Evolutionary conservation across 2,113 vertebrate genomes (phyloP), one percentile per base, ranked within the genome.

Genomic region (Odobenus rosmarus): DNA sequence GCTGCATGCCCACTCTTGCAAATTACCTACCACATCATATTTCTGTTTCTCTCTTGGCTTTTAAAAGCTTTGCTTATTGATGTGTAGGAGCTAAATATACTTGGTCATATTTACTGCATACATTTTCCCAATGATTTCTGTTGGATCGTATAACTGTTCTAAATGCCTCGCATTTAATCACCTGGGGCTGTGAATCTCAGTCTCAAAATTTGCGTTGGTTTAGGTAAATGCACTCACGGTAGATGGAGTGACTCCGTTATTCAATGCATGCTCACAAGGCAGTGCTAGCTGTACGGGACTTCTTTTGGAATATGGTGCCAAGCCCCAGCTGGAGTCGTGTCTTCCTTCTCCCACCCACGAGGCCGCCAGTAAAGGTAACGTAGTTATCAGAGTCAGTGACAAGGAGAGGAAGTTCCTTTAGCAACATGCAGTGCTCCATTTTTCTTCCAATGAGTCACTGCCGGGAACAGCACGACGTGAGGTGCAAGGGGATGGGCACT

Each of bases 151-250:
- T 74, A 55, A 3, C 53, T 39, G 85, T 61, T 46, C 23, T 28
- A 62, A 79, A 23, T 24, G 59, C 1, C 19, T 42, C 12, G 13
- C 67, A 4, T 21, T 61, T 24, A 19, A 9, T 39, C 21, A 1
- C 15, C 4, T 51, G 10, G 13, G 7, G 80, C 72, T 93, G 39
- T 97, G 46, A 33, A 14, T 94, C 80, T 59, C 81, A 55, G 55
- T 90, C 33, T 79, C 46, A 85, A 90, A 28, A n/a, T 86, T 88
- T 96, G 93, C 62, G 98, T 71, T 96, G 24, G 94, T 97, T 92
- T 95, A 99, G 99, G 99, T 99, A 95, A 99, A 99, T 4, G 99
- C 99, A 74, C 99, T 98, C 53, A 99, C 99, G 8, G 99, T 99
- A 92, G 99, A 99, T 79, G 99, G 99, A 18, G 99, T 99, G 98